phyloP scores from a whole-genome alignment of 2,113 vertebrate genomes.

The Anas platyrhynchos region DNA sequence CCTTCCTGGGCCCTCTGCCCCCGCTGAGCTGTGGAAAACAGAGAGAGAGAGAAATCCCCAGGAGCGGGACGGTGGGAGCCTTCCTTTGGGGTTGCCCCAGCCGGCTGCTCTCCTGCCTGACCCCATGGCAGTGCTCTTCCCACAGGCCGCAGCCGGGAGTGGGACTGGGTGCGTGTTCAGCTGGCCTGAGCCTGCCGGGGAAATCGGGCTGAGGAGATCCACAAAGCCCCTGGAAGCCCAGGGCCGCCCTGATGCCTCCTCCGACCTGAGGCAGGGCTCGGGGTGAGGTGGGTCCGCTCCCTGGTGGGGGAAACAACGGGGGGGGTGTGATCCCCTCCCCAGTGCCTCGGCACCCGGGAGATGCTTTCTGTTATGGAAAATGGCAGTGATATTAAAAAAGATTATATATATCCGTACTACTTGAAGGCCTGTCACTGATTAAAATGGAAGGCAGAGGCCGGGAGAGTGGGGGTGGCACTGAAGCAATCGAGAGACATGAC shows the following conservation, averaged over 20 bases:
- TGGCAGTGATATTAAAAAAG: slow-evolving; percentile 32
- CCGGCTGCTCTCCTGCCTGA: background rate
- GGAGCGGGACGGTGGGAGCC: background rate
- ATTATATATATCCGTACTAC: slow-evolving; percentile 13
- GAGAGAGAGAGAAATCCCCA: background rate
- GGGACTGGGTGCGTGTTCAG: background rate
- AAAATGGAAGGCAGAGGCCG: slow-evolving; percentile 61
- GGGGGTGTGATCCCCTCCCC: background rate
- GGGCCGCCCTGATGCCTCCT: background rate
- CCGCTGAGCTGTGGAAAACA: background rate
- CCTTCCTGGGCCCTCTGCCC: background rate
- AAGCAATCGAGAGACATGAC: slow-evolving; percentile 40
- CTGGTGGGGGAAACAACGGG: rapidly evolving
- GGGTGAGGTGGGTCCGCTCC: background rate
- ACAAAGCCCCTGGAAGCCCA: background rate
- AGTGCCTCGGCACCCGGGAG: background rate
- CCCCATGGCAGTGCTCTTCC: background rate
- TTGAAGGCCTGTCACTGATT: slow-evolving; percentile 46
- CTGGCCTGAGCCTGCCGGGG: background rate
- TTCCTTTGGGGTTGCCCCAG: rapidly evolving
- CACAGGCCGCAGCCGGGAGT: background rate
- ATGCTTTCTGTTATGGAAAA: slow-evolving; percentile 30
- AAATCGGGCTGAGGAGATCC: background rate
- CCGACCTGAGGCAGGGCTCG: background rate
- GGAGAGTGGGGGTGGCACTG: slow-evolving; percentile 42